Evolutionary conservation across 1,140 invertebrate genomes (phyloP).

Genomic region (Ceratina calcarata): DNA sequence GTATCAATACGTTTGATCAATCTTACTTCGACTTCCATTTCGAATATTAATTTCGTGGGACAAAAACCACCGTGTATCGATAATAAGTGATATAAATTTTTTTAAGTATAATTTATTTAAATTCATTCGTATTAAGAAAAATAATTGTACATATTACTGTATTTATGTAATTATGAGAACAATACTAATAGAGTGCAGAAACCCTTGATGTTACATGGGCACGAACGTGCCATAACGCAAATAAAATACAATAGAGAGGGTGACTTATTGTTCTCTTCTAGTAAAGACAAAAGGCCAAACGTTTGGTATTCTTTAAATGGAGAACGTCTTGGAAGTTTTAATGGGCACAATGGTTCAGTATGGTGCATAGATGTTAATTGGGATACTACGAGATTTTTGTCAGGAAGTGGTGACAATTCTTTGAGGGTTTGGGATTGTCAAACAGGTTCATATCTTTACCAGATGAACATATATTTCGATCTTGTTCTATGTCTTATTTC

Average conservation of each 20-base stretch:
- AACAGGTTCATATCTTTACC: constrained; percentile 81
- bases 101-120: background rate
- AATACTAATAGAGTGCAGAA: no score
- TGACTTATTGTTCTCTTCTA: constrained; percentile 97
- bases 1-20: constrained; percentile 97
- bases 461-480: background rate
- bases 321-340: constrained; percentile 97
- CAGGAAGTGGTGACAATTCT: constrained; percentile 96
- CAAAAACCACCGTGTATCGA: constrained; percentile 18
- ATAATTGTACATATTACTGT: background rate
- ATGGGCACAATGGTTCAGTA: constrained; percentile 97
- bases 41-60: constrained; percentile 87
- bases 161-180: background rate
- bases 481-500: background rate
- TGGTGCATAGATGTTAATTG: constrained; percentile 99
- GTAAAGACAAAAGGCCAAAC: constrained; percentile 97
- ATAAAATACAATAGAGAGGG: constrained; percentile 99
- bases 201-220: constrained; percentile 98
- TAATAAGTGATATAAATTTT: constrained; percentile 25
- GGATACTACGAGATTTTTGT: constrained; percentile 95
- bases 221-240: constrained; percentile 98
- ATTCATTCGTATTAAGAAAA: background rate
- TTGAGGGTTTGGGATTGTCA: constrained; percentile 94
- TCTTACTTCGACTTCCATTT: constrained; percentile 98
- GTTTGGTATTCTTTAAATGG: constrained; percentile 99